phyloP scores from a whole-genome alignment of 2,888 invertebrate species.

The Clistopyga incitator region DNA sequence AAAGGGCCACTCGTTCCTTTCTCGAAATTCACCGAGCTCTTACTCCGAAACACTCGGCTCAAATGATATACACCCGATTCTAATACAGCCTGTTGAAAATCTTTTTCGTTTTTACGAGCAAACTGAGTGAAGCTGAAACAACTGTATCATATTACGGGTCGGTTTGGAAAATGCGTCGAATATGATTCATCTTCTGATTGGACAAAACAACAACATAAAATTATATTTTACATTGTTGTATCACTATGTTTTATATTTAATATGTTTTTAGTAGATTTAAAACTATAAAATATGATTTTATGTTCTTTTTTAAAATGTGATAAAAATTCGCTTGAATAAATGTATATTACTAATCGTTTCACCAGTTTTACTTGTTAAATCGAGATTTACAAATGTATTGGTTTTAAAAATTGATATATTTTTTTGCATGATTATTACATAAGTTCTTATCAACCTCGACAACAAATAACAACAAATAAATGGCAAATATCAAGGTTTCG shows the following conservation, averaged over 20 bases:
- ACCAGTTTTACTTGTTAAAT: too few relatives aligned
- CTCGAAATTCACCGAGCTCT: conserved; percentile 19
- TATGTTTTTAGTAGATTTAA: too few relatives aligned
- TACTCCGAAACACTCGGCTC: conserved; percentile 26
- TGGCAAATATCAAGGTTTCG: background rate
- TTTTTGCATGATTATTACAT: background rate
- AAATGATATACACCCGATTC: conserved; percentile 60
- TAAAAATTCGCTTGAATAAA: too few relatives aligned
- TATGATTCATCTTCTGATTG: background rate
- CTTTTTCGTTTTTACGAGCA: conserved; percentile 60
- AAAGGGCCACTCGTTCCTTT: background rate
- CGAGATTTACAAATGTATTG: too few relatives aligned
- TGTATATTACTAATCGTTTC: too few relatives aligned
- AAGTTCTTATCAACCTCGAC: background rate
- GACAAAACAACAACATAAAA: background rate
- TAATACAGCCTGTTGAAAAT: conserved; percentile 59
- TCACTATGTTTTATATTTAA: too few relatives aligned
- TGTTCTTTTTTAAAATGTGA: background rate
- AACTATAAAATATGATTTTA: background rate
- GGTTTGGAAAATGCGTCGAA: conserved; percentile 33
- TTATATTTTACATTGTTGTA: background rate
- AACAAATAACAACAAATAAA: background rate
- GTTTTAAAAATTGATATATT: too few relatives aligned
- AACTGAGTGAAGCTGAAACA: conserved; percentile 40
- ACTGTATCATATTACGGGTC: conserved; percentile 39